These are phyloP conservation scores for Idaea aversata DNA, from an alignment of 2,888 invertebrate genomes.

Conservation along the genomic window DNA sequence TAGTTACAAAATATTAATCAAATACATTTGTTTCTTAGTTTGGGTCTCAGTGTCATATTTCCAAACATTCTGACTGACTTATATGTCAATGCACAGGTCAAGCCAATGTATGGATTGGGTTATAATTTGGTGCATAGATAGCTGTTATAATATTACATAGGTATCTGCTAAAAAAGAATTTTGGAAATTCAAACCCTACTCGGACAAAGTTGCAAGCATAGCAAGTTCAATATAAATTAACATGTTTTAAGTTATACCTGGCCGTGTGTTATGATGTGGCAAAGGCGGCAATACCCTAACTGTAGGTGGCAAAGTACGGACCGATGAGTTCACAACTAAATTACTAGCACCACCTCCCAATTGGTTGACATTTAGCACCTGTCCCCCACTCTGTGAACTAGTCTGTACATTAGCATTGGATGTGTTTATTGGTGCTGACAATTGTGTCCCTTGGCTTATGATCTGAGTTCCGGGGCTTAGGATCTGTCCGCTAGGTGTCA, in stretches of 20 bases:
- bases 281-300: conserved; percentile 68
- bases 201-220: too few relatives aligned
- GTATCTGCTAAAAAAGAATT: too few relatives aligned
- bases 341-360: conserved; percentile 58
- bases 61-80: not conserved
- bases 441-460: conserved; percentile 71
- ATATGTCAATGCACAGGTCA: too few relatives aligned
- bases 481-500: conserved; percentile 58
- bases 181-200: too few relatives aligned
- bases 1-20: too few relatives aligned
- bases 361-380: conserved; percentile 64
- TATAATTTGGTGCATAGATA: too few relatives aligned
- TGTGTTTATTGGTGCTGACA: conserved; percentile 53
- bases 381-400: conserved; percentile 54
- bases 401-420: conserved; percentile 53
- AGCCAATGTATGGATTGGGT: too few relatives aligned
- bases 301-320: conserved; percentile 65
- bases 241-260: conserved; percentile 45
- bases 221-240: too few relatives aligned
- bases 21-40: too few relatives aligned
- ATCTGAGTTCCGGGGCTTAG: conserved; percentile 70
- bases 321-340: conserved; percentile 65
- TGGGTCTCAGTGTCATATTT: too few relatives aligned
- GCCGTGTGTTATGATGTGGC: conserved; percentile 64
- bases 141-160: too few relatives aligned